These are phyloP conservation scores for Cyphomyrmex costatus DNA, from an alignment of 1,140 invertebrate species.

Conservation along the genomic window DNA sequence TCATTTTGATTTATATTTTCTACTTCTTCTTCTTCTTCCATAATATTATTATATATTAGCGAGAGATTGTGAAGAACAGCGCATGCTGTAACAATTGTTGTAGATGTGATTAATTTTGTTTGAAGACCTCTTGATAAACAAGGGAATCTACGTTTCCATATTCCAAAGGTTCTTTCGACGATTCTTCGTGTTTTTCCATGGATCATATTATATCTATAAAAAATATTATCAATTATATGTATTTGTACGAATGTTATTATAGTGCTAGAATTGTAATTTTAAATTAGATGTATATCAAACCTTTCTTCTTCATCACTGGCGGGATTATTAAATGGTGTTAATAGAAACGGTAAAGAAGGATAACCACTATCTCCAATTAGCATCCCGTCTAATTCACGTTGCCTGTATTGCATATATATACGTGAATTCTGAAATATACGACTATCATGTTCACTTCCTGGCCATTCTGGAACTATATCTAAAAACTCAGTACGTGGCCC, in stretches of 20 bases:
- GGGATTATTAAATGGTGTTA: no score
- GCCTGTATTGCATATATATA: no score
- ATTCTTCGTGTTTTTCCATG: constrained; percentile 79
- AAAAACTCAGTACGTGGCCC: no score
- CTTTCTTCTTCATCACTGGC: no score
- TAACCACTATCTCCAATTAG: no score
- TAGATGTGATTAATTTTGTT: constrained; percentile 53
- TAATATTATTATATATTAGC: constrained; percentile 49
- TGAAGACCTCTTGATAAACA: constrained; percentile 69
- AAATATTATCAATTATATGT: no score
- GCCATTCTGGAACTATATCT: no score
- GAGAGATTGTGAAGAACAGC: constrained; percentile 73
- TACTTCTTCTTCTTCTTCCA: constrained; percentile 57
- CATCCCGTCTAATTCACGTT: no score
- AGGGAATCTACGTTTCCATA: constrained; percentile 82
- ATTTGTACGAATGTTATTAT: constrained; percentile 13
- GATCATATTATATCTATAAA: no score
- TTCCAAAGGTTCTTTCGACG: constrained; percentile 81
- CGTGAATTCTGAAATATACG: no score
- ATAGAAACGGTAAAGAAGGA: no score
- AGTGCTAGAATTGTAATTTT: not conserved
- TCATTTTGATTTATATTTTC: constrained; percentile 44
- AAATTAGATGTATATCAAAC: not conserved
- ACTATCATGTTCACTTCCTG: no score
- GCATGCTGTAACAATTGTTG: constrained; percentile 67